Percentiles rank a stretch among this genome's conserved stretches.
phyloP scores from a whole-genome alignment of 2,797 vertebrate genomes.

The Thripadectes ignobilis region DNA sequence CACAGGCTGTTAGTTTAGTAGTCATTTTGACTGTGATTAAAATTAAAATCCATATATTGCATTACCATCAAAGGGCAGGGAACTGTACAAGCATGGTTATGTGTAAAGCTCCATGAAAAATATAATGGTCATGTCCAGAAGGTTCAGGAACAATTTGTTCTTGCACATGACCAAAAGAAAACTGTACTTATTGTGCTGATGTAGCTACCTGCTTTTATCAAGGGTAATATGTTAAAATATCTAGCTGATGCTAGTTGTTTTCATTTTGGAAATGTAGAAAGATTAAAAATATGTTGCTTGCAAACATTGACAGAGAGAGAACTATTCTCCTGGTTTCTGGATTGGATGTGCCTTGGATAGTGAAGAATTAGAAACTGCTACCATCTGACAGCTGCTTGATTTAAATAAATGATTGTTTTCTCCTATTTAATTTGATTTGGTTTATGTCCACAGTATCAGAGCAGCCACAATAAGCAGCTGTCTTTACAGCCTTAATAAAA shows the following conservation, averaged over 20 bases:
- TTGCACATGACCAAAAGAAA: not conserved
- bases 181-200: not conserved
- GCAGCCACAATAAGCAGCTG: conserved; percentile 41
- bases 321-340: not conserved
- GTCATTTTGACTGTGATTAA: not conserved
- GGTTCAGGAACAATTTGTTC: not conserved
- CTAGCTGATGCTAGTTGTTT: not conserved
- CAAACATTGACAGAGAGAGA: not conserved
- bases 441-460: conserved; percentile 16
- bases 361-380: conserved; percentile 8
- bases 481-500: not conserved
- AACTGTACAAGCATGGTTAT: not conserved
- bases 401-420: conserved; percentile 48
- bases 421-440: conserved; percentile 24
- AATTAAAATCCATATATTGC: not conserved
- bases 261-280: not conserved
- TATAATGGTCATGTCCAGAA: not conserved
- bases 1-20: not conserved
- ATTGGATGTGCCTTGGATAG: not conserved
- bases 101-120: not conserved
- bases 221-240: not conserved
- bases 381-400: conserved; percentile 41
- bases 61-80: not conserved
- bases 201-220: not conserved
- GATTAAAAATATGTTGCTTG: not conserved